Evolutionary conservation across 2,888 invertebrate genomes (phyloP), one percentile per base, ranked within the genome.

Genomic region (Hoplodrina blanda): DNA sequence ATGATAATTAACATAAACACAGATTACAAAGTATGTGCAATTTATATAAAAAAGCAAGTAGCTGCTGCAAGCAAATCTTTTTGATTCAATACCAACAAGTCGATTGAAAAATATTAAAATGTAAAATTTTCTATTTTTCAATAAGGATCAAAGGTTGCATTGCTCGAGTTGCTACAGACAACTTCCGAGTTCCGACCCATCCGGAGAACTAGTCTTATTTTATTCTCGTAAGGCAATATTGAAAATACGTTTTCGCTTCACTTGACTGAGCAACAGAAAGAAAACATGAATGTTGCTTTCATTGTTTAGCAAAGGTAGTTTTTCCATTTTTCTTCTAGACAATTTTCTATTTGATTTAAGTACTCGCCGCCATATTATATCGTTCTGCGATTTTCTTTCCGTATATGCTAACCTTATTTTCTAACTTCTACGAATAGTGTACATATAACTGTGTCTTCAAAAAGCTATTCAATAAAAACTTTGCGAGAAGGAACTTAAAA

Each of bases 401-500:
- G 8, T 37, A 37, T 8, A 8, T 8, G 7, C 8, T 37, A 37
- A 25, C 52, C 11, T 49, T n/a, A 49, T 49, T 19, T 25, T 65
- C 69, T 25, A 25, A 25, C 25, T 52, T 65, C 69, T 68, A 60
- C 53, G 56, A 80, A 69, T 76, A 75, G n/a, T 65, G 30, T 56
- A 46, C 4, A 46, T 46, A 67, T 46, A 63, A 69, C 68, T 56
- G 53, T 7, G 49, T 73, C 62, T 69, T 81, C 33, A 76, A 72
- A 78, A 83, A 71, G 44, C 53, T 44, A 69, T 82, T 73, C 63
- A 69, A 75, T 77, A 77, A 77, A 77, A 85, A 78, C 59, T 85
- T 84, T 77, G 85, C 84, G 76, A 72, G 76, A 83, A 79, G 68
- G 73, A 85, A 81, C 59, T 74, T 74, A 81, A 81, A 84, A 82